Evolutionary conservation across 2,888 invertebrate genomes (phyloP).

Genomic region (Rhabditophanes sp.): DNA sequence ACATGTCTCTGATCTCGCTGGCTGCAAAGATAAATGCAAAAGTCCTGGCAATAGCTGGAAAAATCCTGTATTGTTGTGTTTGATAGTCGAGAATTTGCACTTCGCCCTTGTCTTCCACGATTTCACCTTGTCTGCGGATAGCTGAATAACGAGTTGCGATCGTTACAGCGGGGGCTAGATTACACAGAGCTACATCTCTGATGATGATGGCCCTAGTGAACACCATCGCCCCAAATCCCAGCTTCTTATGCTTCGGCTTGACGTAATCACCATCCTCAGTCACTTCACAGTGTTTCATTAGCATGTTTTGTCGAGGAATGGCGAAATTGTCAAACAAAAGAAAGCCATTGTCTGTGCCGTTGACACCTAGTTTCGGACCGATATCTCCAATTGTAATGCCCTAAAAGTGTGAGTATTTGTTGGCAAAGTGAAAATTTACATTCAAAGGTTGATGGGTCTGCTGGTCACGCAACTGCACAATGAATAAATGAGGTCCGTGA

Average conservation of each 20-base stretch:
- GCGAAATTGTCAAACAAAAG: slow-evolving; percentile 68
- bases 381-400: slow-evolving; percentile 80
- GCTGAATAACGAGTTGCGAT: slow-evolving; percentile 77
- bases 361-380: slow-evolving; percentile 80
- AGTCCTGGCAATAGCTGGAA: slow-evolving; percentile 64
- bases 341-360: slow-evolving; percentile 78
- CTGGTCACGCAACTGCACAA: slow-evolving; percentile 73
- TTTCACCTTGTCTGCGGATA: slow-evolving; percentile 69
- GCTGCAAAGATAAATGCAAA: slow-evolving; percentile 60
- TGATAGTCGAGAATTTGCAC: slow-evolving; percentile 78
- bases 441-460: slow-evolving; percentile 70
- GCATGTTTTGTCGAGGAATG: slow-evolving; percentile 70
- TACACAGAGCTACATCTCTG: slow-evolving; percentile 62
- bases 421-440: slow-evolving; percentile 57
- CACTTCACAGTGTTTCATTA: slow-evolving; percentile 82
- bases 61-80: slow-evolving; percentile 78
- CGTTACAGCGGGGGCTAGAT: slow-evolving; percentile 60
- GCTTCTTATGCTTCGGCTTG: slow-evolving; percentile 63
- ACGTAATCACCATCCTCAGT: slow-evolving; percentile 65
- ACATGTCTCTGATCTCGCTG: slow-evolving; percentile 27
- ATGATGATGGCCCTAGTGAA: slow-evolving; percentile 76
- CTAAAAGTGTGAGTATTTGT: too few species aligned
- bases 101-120: slow-evolving; percentile 62
- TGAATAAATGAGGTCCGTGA: slow-evolving; percentile 77
- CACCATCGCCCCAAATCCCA: slow-evolving; percentile 82